Base-by-base conservation (phyloP, 2,888 invertebrate species). In the Caenorhabditis afra region DNA sequence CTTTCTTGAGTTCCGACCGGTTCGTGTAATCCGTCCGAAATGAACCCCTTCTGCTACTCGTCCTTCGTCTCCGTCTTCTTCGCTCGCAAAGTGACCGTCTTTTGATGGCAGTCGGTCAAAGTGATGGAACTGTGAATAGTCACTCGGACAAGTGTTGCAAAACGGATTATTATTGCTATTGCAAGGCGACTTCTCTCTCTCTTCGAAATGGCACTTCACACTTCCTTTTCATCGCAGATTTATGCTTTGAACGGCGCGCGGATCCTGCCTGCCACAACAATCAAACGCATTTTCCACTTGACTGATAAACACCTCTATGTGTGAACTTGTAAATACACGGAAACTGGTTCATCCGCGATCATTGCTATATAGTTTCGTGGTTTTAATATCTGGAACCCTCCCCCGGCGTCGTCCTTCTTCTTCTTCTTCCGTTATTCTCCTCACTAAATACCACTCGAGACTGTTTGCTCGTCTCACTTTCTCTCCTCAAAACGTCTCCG, bases 71-170 rank as follows among this genome's bases (percentile, higher is more conserved):
- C 29, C 52, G 1, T n/a, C 3, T n/a, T 29, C 23, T 29, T 52
- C 29, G 29, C 52, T 29, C 23, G 52, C 29, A 41, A 41, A 41
- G 41, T 41, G 41, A 12, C 35, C 52, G 52, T 52, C 22, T 22
- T 8, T 22, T 29, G 52, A 23, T 23, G 22, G 61, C 37, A n/a
- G 53, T 52, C 55, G 71, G 71, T 64, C 71, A 71, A 71, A 71
- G 71, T 71, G 71, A 71, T 71, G 71, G 71, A 71, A 71, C 71
- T 71, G 71, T 65, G 65, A 70, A 70, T 71, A 61, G 70, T 44
- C 41, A 41, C 41, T 44, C 45, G 16, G 55, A 62, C 71, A 64
- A 71, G 71, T 71, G 71, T 71, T 62, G 61, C 61, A 52, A 68
- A 59, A 49, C 11, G 23, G 39, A 10, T 45, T 45, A 55, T 66